Base-by-base conservation (phyloP, 2,797 vertebrate genomes). In the Onychomys leucogaster region DNA sequence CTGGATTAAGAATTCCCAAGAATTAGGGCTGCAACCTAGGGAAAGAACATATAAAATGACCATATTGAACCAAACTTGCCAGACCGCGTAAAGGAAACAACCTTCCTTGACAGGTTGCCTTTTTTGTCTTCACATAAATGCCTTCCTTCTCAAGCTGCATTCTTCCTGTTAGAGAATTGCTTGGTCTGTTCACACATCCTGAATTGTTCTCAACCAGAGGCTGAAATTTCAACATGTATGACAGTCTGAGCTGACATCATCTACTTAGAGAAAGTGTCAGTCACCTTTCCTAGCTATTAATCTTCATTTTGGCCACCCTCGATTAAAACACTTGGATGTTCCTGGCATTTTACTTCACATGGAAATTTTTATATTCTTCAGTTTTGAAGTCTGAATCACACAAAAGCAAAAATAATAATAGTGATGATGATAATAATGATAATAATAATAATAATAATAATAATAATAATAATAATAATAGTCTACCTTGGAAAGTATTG, bases 331-430 rank as follows among this genome's bases (percentile, higher is more conserved):
- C 85, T 78, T 34, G 3, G 12, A 32, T 83, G 7, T 88, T 46
- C 6, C 27, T 29, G 12, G 59, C 2, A 92, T 90, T 94, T 89
- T 61, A 69, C 84, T 81, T 67, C 63, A 69, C 41, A 43, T n/a
- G 11, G 71, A 71, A 67, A 91, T 89, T 86, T 89, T 49, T 16
- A 94, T 8, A 8, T 89, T 78, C 82, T 86, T 69, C 6, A 92
- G 11, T 73, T 86, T 37, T 96, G 37, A 71, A 71, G 5, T 63
- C 41, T 93, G 23, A 94, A 59, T 73, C 80, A 89, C 43, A 80
- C 37, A 77, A 92, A 90, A 71, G 6, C 27, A 78, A 93, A 75
- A 93, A 7, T 19, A 83, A 94, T 93, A 59, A 57, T 49, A 91
- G n/a, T n/a, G n/a, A n/a, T n/a, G n/a, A n/a, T n/a, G n/a, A n/a